Percentiles rank a stretch among this genome's conserved stretches.
These are phyloP conservation scores for Resseliella maxima DNA, from an alignment of 2,888 invertebrate species.

Conservation along the genomic window DNA sequence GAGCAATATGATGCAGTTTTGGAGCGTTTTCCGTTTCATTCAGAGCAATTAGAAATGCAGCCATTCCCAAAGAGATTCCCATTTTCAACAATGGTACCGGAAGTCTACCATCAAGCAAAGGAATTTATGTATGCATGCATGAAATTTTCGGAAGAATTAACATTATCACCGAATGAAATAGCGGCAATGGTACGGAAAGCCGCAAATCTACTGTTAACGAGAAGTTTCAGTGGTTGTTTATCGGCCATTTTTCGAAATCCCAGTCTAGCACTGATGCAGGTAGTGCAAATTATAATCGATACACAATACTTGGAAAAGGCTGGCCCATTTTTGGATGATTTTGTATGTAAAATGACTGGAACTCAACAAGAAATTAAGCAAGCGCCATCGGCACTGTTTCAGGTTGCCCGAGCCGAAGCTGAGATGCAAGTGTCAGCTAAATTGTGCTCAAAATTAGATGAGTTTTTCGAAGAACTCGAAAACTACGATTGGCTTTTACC, in stretches of 20 bases:
- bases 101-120: slow-evolving; percentile 96
- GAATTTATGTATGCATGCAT: slow-evolving; percentile 97
- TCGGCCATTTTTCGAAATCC: slow-evolving; percentile 89
- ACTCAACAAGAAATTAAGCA: slow-evolving; percentile 72
- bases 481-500: slow-evolving; percentile 92
- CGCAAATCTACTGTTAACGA: slow-evolving; percentile 85
- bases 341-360: slow-evolving; percentile 94
- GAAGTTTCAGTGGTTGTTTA: slow-evolving; percentile 93
- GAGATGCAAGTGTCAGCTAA: slow-evolving; percentile 96
- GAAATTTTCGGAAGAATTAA: slow-evolving; percentile 92
- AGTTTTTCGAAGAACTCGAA: slow-evolving; percentile 94
- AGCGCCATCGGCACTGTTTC: slow-evolving; percentile 68
- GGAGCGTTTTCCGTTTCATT: slow-evolving; percentile 91
- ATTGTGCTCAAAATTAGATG: slow-evolving; percentile 91
- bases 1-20: slow-evolving; percentile 88
- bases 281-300: slow-evolving; percentile 95
- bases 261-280: slow-evolving; percentile 85
- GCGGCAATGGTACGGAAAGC: slow-evolving; percentile 88
- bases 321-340: slow-evolving; percentile 92
- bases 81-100: slow-evolving; percentile 96
- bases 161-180: slow-evolving; percentile 71
- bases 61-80: slow-evolving; percentile 85
- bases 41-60: slow-evolving; percentile 77
- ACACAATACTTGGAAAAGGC: slow-evolving; percentile 96
- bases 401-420: slow-evolving; percentile 88